Base-by-base conservation (phyloP, 2,113 vertebrate species). In the Thomomys bottae region DNA sequence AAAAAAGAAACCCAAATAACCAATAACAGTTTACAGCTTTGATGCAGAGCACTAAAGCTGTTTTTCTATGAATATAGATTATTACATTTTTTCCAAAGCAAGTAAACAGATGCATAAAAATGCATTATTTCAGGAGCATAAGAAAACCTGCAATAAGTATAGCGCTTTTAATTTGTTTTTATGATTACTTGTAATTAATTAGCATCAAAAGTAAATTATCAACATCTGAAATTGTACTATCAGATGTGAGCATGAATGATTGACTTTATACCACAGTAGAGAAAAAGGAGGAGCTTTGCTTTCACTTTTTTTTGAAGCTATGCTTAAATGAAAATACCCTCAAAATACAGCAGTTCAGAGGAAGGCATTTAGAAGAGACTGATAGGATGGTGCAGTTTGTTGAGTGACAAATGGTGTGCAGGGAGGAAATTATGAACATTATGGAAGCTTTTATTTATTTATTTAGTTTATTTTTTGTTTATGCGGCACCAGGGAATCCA, bases 171-270 rank as follows among this genome's bases (percentile, higher is more conserved):
- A 97, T 98, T 97, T 97, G 97, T 93, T 98, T 97, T 97, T 97
- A 97, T 97, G 98, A 97, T 97, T 92, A 96, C 96, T 97, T 97
- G 96, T 98, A 95, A 98, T 97, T 98, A 98, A 98, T 98, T 97
- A 97, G 97, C 97, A 98, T 97, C 97, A 96, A 97, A 97, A 98
- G 96, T 81, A 97, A 97, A 97, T 98, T 97, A 97, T 96, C 97
- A 95, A 90, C 96, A 94, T 91, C 73, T 11, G 68, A 95, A 97
- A 97, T 96, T 42, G 90, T 94, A 85, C 59, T 85, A 49, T 95
- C 63, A 84, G 96, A 95, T 45, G 90, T 90, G 87, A 95, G 54
- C 84, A 87, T 63, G 93, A 84, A 61, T 96, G 96, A 97, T 90
- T 95, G 6, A 10, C 89, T 96, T 95, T 96, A 42, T 94, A 73